Conservation (phyloP, 2,113 vertebrate species). For the Bos javanicus region DNA sequence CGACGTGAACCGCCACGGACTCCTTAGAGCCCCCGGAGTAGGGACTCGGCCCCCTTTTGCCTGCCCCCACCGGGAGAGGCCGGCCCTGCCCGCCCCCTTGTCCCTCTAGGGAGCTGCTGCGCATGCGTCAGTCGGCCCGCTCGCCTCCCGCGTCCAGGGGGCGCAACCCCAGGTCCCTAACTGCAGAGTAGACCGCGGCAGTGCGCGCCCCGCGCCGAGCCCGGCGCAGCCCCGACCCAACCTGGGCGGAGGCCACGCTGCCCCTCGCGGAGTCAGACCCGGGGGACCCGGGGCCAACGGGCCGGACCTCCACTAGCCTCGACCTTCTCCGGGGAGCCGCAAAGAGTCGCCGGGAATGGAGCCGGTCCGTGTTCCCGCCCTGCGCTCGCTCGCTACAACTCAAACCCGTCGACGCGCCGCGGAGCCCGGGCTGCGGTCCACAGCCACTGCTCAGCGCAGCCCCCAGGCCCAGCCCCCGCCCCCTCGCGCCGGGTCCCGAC, state of each 20-base stretch:
- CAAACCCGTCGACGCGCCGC: not conserved
- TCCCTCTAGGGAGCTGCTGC: not conserved
- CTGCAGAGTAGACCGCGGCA: accelerated
- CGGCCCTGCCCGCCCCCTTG: not conserved
- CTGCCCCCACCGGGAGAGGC: too few relatives aligned
- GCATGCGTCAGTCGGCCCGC: not conserved
- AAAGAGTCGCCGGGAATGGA: not conserved
- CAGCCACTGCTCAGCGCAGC: not conserved
- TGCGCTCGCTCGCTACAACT: not conserved
- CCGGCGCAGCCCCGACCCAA: accelerated
- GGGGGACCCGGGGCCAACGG: too few relatives aligned
- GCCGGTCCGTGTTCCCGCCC: not conserved
- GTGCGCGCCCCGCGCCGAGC: not conserved
- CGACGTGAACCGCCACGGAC: not conserved
- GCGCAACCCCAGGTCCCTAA: accelerated
- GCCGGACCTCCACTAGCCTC: not conserved
- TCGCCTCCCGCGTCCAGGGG: accelerated
- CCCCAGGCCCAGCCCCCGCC: not conserved
- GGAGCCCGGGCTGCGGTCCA: not conserved
- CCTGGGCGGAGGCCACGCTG: not conserved
- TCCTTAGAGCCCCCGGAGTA: not conserved
- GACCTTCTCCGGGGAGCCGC: not conserved
- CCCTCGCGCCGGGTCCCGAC: not conserved
- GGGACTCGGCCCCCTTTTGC: accelerated
- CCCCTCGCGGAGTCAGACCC: too few relatives aligned